phyloP scores from a whole-genome alignment of 1,140 invertebrate genomes.

The Lysiphlebus fabarum region DNA sequence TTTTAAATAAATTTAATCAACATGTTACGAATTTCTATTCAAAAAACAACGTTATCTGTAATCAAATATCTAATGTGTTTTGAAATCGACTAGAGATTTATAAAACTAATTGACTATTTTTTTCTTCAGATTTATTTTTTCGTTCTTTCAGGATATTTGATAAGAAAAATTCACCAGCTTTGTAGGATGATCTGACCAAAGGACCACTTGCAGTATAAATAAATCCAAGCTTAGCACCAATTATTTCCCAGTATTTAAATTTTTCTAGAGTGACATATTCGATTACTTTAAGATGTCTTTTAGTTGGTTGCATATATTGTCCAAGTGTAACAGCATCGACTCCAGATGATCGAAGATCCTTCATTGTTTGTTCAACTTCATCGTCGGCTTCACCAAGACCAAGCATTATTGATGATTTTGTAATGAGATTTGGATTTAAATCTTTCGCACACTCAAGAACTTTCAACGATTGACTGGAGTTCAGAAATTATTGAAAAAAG shows the following conservation, averaged over 20 bases:
- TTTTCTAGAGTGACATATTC: conserved; percentile 97
- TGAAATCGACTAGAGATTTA: neutral
- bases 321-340: conserved; percentile 97
- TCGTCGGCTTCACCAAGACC: conserved; percentile 94
- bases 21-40: neutral
- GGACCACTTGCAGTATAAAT: conserved; percentile 97
- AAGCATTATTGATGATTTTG: conserved; percentile 98
- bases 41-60: neutral
- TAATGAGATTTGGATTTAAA: conserved; percentile 77
- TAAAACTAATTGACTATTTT: conserved; percentile 11
- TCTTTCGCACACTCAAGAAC: conserved; percentile 82
- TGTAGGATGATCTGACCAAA: conserved; percentile 94
- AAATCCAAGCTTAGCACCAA: conserved; percentile 87
- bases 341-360: conserved; percentile 71
- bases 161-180: conserved; percentile 92
- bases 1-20: neutral
- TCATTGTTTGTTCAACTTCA: conserved; percentile 83
- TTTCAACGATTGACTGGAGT: conserved; percentile 76
- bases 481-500: no score
- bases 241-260: conserved; percentile 86
- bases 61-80: neutral
- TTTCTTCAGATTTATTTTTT: conserved; percentile 23
- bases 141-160: conserved; percentile 71
- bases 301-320: conserved; percentile 99
- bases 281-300: conserved; percentile 90